A percentile compares a stretch with the other conserved stretches of the same genome.
phyloP scores from a whole-genome alignment of 2,797 vertebrate species.

The Phrynocephalus vlangalii region DNA sequence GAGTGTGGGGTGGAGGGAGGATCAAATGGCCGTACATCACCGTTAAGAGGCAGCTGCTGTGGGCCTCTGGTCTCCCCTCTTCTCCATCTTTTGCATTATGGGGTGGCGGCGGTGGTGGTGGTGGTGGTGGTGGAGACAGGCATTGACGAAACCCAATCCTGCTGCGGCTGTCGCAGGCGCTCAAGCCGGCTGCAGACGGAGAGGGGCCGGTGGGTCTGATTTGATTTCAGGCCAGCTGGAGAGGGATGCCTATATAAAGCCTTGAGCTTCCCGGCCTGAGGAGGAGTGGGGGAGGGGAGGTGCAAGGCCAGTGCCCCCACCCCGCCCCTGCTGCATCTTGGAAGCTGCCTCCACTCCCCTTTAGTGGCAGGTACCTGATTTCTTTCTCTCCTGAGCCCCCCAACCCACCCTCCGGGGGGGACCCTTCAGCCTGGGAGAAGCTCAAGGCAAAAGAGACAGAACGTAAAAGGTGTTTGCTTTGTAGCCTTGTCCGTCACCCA shows the following conservation, averaged over 20 bases:
- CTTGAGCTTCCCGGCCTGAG: not conserved
- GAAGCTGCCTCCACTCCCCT: too few relatives aligned
- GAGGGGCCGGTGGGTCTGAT: not conserved
- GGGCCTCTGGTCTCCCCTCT: not conserved
- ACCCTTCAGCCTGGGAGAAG: not conserved
- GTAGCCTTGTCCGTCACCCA: too few relatives aligned
- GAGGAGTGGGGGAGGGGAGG: not conserved
- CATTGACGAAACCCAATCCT: conserved; percentile 2
- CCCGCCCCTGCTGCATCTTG: not conserved
- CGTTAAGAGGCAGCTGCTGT: conserved; percentile 17
- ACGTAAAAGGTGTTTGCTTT: too few relatives aligned
- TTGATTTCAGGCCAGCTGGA: conserved; percentile 5
- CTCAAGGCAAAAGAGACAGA: not conserved
- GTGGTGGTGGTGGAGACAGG: not conserved
- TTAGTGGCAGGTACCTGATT: rapidly evolving
- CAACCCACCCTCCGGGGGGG: too few relatives aligned
- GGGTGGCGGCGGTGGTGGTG: too few relatives aligned
- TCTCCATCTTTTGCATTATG: not conserved
- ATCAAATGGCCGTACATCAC: conserved; percentile 15
- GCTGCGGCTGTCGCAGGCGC: not conserved
- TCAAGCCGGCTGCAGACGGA: not conserved
- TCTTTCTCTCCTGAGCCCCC: not conserved
- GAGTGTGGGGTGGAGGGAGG: not conserved
- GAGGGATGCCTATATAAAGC: conserved; percentile 32
- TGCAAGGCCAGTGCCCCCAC: not conserved